phyloP scores from a whole-genome alignment of 2,888 invertebrate genomes.

The Dryadula phaetusa region DNA sequence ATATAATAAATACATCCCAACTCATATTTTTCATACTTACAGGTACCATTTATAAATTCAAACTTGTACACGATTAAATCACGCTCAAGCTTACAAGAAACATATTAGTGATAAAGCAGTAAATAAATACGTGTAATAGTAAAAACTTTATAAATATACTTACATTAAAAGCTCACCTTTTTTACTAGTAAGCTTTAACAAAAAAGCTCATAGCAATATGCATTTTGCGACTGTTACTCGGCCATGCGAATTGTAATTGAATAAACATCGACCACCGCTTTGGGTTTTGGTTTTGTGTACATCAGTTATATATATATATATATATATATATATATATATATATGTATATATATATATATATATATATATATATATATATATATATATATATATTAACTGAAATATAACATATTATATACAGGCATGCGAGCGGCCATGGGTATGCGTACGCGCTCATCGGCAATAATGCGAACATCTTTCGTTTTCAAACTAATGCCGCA shows the following conservation, averaged over 20 bases:
- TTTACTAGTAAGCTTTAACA: not conserved
- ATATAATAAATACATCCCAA: too few species aligned
- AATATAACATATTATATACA: conserved; percentile 42
- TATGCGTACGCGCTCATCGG: conserved; percentile 64
- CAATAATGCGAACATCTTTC: conserved; percentile 88
- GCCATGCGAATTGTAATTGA: conserved; percentile 16
- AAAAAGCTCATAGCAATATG: not conserved
- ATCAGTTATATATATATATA: not conserved
- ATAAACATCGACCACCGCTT: conserved; percentile 1
- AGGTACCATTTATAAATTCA: not conserved
- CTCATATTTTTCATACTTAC: not conserved
- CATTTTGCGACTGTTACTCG: conserved; percentile 1
- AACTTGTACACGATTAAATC: not conserved
- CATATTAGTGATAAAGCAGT: not conserved
- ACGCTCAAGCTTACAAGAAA: not conserved
- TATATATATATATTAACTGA: not conserved
- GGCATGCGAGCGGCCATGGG: conserved; percentile 64
- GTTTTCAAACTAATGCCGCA: conserved; percentile 95
- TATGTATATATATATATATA: not conserved
- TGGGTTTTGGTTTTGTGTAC: not conserved
- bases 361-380: not conserved
- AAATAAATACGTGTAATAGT: not conserved
- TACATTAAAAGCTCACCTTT: not conserved
- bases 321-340: not conserved
- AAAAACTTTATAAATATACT: not conserved